A percentile compares a stretch with the other conserved stretches of the same genome.
Evolutionary conservation across 2,113 vertebrate genomes (phyloP).

Genomic region (Deroptyus accipitrinus): DNA sequence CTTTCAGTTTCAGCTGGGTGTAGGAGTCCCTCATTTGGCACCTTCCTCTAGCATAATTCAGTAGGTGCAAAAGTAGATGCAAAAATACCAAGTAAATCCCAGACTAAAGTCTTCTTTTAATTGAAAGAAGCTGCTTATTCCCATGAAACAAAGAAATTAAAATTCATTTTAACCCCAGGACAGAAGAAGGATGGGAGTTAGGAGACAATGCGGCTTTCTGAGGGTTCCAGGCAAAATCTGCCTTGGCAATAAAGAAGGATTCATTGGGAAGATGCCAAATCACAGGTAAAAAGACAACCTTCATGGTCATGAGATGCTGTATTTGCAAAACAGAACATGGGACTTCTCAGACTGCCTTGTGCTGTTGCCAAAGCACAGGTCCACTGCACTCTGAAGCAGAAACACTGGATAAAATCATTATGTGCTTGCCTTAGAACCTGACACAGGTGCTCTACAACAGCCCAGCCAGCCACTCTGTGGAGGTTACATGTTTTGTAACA

Average conservation of each 20-base stretch:
- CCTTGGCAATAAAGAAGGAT: not conserved
- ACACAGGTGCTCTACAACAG: not conserved
- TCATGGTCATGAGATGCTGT: accelerated
- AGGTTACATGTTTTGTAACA: not conserved
- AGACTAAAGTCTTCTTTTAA: not conserved
- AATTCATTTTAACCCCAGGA: not conserved
- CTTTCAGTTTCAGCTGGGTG: not conserved
- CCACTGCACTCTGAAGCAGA: not conserved
- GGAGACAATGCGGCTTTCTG: not conserved
- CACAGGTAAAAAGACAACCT: not conserved
- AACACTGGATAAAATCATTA: not conserved
- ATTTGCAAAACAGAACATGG: not conserved
- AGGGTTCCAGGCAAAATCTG: not conserved
- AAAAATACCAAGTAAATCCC: not conserved
- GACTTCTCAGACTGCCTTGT: not conserved
- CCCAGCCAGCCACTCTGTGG: accelerated
- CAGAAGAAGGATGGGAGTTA: not conserved
- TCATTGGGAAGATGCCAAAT: not conserved
- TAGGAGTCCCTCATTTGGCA: not conserved
- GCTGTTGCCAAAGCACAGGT: not conserved
- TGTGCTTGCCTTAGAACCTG: not conserved
- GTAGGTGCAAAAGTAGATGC: not conserved
- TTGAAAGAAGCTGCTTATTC: not conserved
- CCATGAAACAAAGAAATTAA: not conserved
- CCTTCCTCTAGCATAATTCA: not conserved